phyloP scores from a whole-genome alignment of 2,888 invertebrate species.

The Prenolepis imparis region DNA sequence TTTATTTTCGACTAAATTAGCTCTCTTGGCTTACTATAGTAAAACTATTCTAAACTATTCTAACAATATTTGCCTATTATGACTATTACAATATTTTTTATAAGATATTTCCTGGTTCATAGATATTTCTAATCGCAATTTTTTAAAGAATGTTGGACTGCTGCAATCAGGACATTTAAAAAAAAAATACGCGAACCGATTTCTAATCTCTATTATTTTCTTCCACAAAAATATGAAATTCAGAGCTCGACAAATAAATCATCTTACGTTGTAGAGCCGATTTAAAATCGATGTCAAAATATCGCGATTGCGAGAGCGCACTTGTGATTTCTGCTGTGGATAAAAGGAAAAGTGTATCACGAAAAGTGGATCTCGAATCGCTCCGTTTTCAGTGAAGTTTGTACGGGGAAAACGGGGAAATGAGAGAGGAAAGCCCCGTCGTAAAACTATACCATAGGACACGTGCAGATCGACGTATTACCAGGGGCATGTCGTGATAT shows the following conservation, averaged over 20 bases:
- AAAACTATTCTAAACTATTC: neutral
- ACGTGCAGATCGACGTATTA: constrained; percentile 67
- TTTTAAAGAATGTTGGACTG: neutral
- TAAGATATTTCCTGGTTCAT: neutral
- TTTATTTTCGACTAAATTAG: neutral
- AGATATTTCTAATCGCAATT: neutral
- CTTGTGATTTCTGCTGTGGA: constrained; percentile 21
- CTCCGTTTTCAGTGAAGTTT: constrained; percentile 43
- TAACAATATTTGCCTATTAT: neutral
- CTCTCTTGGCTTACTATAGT: neutral
- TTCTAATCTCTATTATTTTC: neutral
- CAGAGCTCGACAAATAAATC: neutral
- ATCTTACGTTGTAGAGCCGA: constrained; percentile 3
- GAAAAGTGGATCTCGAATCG: constrained; percentile 38
- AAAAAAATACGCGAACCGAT: neutral
- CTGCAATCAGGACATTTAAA: neutral
- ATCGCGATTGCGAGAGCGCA: constrained; percentile 3
- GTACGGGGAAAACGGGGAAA: constrained; percentile 17
- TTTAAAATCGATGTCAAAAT: constrained; percentile 7
- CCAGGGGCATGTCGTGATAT: constrained; percentile 70
- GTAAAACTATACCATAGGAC: constrained; percentile 63
- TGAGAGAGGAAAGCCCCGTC: constrained; percentile 46
- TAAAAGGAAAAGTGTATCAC: constrained; percentile 29
- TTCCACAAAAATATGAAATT: constrained; percentile 16
- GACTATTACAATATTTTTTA: neutral